These are phyloP conservation scores for Aelia acuminata DNA, from an alignment of 2,888 invertebrate genomes.

Conservation along the genomic window DNA sequence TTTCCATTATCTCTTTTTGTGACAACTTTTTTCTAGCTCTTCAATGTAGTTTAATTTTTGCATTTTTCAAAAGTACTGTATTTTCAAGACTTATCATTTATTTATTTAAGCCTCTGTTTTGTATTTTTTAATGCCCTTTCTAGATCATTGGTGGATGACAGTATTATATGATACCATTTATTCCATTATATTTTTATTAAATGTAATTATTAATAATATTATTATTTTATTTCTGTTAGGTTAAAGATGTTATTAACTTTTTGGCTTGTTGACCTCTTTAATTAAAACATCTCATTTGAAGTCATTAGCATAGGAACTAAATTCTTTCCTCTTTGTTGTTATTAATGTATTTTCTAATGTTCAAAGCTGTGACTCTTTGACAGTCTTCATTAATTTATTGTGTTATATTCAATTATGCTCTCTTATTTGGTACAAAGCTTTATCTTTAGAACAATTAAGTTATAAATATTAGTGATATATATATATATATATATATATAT, in stretches of 20 bases:
- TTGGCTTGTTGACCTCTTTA: neutral
- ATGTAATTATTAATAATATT: slow-evolving; percentile 10
- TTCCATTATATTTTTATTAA: neutral
- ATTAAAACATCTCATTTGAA: neutral
- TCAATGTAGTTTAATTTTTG: neutral
- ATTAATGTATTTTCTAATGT: neutral
- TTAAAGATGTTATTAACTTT: neutral
- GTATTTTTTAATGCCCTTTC: neutral
- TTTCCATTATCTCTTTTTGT: neutral
- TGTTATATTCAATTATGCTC: slow-evolving; percentile 44
- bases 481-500: too few relatives aligned
- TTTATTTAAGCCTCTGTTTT: neutral
- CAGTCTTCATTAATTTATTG: slow-evolving; percentile 4
- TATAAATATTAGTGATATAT: neutral
- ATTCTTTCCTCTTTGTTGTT: neutral
- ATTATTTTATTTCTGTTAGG: neutral
- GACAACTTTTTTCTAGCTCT: neutral
- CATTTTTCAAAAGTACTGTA: slow-evolving; percentile 13
- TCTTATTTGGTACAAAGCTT: slow-evolving; percentile 57
- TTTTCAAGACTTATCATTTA: slow-evolving; percentile 43
- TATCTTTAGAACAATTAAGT: slow-evolving; percentile 52
- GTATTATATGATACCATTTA: neutral
- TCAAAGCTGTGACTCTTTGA: neutral
- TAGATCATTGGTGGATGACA: neutral
- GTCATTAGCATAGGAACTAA: slow-evolving; percentile 3